Evolutionary conservation across 2,113 vertebrate species (phyloP), one percentile per base, ranked within the genome.

Genomic region (Cacatua alba): DNA sequence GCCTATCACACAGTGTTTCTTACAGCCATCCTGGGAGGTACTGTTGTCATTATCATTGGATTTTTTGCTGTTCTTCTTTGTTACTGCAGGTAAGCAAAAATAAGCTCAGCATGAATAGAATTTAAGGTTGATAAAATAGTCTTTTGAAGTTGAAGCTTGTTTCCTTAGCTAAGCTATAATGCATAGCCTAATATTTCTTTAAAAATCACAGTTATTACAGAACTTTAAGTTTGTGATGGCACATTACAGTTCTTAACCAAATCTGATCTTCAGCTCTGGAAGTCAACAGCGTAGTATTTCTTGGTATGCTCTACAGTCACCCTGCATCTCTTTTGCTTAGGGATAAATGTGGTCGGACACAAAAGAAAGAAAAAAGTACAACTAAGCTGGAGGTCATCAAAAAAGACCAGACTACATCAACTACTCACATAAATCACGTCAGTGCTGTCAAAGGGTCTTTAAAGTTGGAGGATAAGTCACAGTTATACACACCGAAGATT

Each of bases 371-470:
- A 86, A 97, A 96, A 29, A 98, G 94, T 75, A 98, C 98, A 83
- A 98, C 99, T 33, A 99, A 98, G 95, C 98, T 99, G 78, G 98
- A 98, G 1, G 98, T 98, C 44, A 97, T 99, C 65, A 99, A 99
- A 87, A 99, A 98, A 95, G 99, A 99, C 94, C 99, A 99, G 96
- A 99, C 99, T 82, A 99, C 99, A 3, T 99, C 99, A 92, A 99
- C 99, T 79, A 99, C 98, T 92, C 99, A 99, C 69, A 99, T 99
- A 90, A 98, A 98, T 83, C 97, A 97, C 46, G 96, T 98, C 21
- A 95, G 25, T 41, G 87, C 95, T 76, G 97, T 98, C 85, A 97
- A 97, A 78, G 97, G 88, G 7, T 71, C 95, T 33, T 57, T 98
- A 76, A 98, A 97, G 26, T 94, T 92, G 10, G 98, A 99, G 1